Conservation (phyloP, 2,113 vertebrate genomes). For the Cyphomyrus discorhynchus region DNA sequence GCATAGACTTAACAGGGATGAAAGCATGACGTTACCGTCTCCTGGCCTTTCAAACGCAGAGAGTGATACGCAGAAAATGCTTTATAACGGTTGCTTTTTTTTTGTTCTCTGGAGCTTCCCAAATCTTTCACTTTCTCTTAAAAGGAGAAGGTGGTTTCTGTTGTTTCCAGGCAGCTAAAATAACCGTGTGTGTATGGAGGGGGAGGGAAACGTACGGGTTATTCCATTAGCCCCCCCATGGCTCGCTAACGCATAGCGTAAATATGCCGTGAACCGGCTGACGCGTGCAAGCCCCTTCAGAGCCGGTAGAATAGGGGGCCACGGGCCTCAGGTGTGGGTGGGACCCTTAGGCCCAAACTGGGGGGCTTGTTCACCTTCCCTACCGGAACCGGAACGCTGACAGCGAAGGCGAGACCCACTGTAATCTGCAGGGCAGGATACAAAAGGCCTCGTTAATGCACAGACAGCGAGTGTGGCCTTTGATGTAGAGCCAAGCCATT, state of each 20-base stretch:
- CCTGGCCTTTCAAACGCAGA: neutral
- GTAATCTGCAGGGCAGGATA: constrained; percentile 86
- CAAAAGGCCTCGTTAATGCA: constrained; percentile 92
- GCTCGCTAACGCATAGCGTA: neutral
- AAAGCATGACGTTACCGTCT: neutral
- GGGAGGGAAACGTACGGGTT: neutral
- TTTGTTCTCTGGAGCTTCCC: neutral
- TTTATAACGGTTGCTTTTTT: neutral
- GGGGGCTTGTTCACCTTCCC: neutral
- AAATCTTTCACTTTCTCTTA: neutral
- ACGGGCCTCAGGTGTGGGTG: neutral
- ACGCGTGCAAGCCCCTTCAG: neutral
- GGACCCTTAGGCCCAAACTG: neutral
- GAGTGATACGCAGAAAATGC: neutral
- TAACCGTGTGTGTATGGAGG: neutral
- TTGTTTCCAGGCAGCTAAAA: neutral
- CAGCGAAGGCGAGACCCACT: constrained; percentile 76
- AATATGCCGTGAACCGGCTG: neutral
- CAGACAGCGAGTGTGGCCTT: constrained; percentile 74
- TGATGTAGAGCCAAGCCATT: constrained; percentile 87
- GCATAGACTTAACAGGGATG: neutral
- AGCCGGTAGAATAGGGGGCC: neutral
- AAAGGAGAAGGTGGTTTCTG: neutral
- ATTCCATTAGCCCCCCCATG: neutral
- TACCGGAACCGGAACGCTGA: constrained; percentile 51